Base-by-base conservation (phyloP, 2,113 vertebrate species). In the Strigops habroptila region DNA sequence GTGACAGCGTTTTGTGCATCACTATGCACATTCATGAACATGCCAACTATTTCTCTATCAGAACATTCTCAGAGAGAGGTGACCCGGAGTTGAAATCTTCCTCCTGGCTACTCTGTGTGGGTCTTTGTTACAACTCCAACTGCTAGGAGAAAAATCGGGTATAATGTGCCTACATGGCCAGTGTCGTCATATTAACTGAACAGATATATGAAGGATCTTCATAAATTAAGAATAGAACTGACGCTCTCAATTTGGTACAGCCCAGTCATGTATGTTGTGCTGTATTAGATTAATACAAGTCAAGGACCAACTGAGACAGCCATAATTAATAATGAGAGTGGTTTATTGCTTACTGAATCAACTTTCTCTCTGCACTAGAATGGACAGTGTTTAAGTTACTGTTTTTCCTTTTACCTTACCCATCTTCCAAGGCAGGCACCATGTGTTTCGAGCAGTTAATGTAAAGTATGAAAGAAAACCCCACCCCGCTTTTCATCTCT, bases 301-400 rank as follows among this genome's bases (percentile, higher is more conserved):
- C 53, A 33, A 11, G 19, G 76, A 30, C 49, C 48, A 90, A 1
- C 41, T 77, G 86, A 52, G 60, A 65, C 0, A 19, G 52, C 24
- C 1, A 1, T 85, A 69, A 76, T 85, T 93, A 80, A 48, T 93
- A 82, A 76, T 60, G 75, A 75, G 62, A 55, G 25, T 0, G 0
- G 41, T 76, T 88, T 77, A 73, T 79, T 85, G 57, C 63, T 88
- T 82, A 28, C 19, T 76, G 28, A 81, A n/a, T 82, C 13, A 85
- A 63, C 28, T 79, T 64, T 65, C 12, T 48, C 25, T 68, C 21
- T 75, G 85, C 19, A 5, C 18, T 88, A 6, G 67, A 48, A 65
- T 11, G 31, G 22, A 10, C 4, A 28, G 7, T 18, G 30, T 69
- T 77, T 57, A 79, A 39, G 65, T 64, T 75, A 18, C 16, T 60